phyloP scores from a whole-genome alignment of 2,797 vertebrate genomes.

The Pantherophis vulpinus region DNA sequence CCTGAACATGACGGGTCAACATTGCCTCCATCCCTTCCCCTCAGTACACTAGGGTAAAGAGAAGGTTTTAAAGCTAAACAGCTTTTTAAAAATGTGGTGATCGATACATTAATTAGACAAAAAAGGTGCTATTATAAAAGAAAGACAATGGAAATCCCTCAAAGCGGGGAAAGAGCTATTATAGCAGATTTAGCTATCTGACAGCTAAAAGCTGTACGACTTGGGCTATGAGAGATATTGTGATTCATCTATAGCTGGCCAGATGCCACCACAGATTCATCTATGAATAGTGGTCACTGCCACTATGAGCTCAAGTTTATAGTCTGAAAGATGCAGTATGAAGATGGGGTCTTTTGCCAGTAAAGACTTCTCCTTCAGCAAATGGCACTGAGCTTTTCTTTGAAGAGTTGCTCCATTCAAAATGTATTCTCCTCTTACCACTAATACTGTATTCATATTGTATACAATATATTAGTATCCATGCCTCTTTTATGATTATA shows the following conservation, averaged over 20 bases:
- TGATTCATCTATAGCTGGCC: background rate
- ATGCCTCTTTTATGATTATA: background rate
- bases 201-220: background rate
- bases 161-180: background rate
- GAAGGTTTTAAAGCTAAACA: background rate
- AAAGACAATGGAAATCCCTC: constrained; percentile 20
- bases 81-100: background rate
- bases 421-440: background rate
- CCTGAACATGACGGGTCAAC: constrained; percentile 11
- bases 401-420: background rate
- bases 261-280: background rate
- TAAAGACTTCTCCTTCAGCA: background rate
- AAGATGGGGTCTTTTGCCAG: background rate
- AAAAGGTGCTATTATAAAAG: background rate
- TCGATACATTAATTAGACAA: background rate
- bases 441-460: background rate
- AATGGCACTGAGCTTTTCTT: background rate
- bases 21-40: background rate
- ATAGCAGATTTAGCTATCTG: background rate
- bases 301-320: background rate
- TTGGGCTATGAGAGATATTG: background rate
- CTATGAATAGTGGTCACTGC: background rate
- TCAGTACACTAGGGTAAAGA: background rate
- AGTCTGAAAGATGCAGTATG: background rate
- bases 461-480: background rate